Conservation (phyloP, 2,797 vertebrate species). For the Chanos chanos region DNA sequence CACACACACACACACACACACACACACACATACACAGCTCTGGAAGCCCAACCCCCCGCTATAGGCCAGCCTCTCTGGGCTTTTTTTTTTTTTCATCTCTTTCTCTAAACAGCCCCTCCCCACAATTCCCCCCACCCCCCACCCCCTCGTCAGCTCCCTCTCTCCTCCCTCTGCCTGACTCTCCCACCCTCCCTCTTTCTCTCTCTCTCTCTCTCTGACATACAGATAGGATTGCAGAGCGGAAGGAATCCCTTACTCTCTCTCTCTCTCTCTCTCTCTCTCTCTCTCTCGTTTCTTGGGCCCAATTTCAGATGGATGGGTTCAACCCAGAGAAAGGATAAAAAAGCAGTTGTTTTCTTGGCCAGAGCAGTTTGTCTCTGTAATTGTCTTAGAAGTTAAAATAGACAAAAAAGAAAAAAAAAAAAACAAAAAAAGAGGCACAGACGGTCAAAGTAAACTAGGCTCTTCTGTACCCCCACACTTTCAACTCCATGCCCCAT, state of each 20-base stretch:
- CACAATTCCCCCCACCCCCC: conserved; percentile 53
- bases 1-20: conserved; percentile 47
- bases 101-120: conserved; percentile 63
- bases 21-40: conserved; percentile 48
- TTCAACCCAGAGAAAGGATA: too few species aligned
- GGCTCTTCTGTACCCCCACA: too few species aligned
- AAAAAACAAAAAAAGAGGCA: too few species aligned
- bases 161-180: conserved; percentile 45
- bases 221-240: conserved; percentile 73
- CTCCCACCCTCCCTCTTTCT: conserved; percentile 3
- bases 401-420: too few species aligned
- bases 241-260: conserved; percentile 60
- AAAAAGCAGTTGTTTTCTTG: too few species aligned
- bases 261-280: conserved; percentile 6
- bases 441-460: too few species aligned
- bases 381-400: too few species aligned
- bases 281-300: too few species aligned
- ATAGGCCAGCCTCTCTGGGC: conserved; percentile 67
- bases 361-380: too few species aligned
- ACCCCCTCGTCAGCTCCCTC: conserved; percentile 25
- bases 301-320: too few species aligned
- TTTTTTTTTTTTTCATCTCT: conserved; percentile 58
- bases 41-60: conserved; percentile 72
- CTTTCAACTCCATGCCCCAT: too few species aligned
- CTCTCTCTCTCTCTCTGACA: conserved; percentile 49